A percentile compares a stretch with the other conserved stretches of the same genome.
Evolutionary conservation across 2,797 vertebrate species (phyloP).

Genomic region (Peromyscus eremicus): DNA sequence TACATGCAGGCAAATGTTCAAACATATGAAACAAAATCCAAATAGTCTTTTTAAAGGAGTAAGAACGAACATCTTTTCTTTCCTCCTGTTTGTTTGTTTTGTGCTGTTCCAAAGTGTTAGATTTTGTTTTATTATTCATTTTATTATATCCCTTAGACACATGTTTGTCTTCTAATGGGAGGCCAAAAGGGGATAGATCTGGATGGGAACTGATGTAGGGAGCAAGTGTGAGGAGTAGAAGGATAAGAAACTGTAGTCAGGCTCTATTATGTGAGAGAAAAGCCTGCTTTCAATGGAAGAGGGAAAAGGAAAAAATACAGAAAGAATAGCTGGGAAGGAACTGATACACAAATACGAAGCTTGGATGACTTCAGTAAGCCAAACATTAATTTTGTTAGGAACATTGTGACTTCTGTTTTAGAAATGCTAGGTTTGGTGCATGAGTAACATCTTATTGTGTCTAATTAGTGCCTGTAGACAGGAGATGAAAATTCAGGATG

Average conservation of each 20-base stretch:
- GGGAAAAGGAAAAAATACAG: not conserved
- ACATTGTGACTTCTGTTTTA: slow-evolving; percentile 43
- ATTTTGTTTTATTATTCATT: not conserved
- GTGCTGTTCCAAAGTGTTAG: not conserved
- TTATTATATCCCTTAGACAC: not conserved
- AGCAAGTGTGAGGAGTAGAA: not conserved
- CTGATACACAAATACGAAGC: not conserved
- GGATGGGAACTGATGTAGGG: not conserved
- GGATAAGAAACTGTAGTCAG: not conserved
- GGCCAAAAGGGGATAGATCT: not conserved
- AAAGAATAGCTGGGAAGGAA: not conserved
- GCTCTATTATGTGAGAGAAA: not conserved
- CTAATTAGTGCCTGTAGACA: not conserved
- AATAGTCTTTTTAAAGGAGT: not conserved
- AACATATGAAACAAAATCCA: not conserved
- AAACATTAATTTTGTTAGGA: not conserved
- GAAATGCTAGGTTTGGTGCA: not conserved
- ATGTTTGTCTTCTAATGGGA: not conserved
- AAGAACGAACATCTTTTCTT: not conserved
- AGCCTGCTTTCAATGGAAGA: not conserved
- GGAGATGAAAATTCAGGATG: not conserved
- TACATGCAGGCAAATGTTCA: not conserved
- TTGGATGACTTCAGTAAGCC: not conserved
- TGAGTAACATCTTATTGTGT: not conserved
- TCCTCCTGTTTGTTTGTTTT: not conserved